These are phyloP conservation scores for Benitochromis conjunctus DNA, from an alignment of 2,113 vertebrate species.

Conservation along the genomic window DNA sequence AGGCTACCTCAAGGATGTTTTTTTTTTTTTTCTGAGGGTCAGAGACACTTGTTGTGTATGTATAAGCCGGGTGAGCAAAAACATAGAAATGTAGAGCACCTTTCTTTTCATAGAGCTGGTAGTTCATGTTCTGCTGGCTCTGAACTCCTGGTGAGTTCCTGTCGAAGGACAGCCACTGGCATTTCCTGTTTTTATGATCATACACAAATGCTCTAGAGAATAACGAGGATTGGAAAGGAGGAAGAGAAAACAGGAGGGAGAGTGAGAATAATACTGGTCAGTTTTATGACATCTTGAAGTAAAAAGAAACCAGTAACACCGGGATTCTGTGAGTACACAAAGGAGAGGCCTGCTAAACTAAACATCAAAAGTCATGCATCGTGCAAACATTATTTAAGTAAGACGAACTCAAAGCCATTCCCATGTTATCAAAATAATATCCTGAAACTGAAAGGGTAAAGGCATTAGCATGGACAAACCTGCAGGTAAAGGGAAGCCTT, in stretches of 20 bases:
- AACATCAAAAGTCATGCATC: neutral
- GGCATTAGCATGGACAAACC: constrained; percentile 71
- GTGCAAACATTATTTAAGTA: neutral
- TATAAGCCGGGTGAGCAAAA: neutral
- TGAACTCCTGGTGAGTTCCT: constrained; percentile 84
- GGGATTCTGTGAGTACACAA: neutral
- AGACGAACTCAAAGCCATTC: neutral
- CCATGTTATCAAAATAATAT: neutral
- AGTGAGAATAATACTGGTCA: neutral
- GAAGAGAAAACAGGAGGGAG: neutral
- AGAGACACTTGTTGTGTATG: neutral
- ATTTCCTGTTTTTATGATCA: constrained; percentile 78
- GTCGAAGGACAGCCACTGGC: constrained; percentile 94
- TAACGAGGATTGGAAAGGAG: neutral
- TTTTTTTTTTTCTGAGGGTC: neutral
- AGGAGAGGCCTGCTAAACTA: neutral
- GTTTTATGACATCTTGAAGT: neutral
- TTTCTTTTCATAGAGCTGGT: constrained; percentile 97
- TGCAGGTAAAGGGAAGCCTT: constrained; percentile 88
- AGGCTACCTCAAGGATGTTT: neutral
- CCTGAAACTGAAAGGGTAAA: neutral
- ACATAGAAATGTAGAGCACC: constrained; percentile 71
- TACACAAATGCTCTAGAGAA: constrained; percentile 75
- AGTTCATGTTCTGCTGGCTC: constrained; percentile 81
- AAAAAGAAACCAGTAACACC: neutral